Evolutionary conservation across 2,113 vertebrate genomes (phyloP).

Genomic region (Oncorhynchus gorbuscha): DNA sequence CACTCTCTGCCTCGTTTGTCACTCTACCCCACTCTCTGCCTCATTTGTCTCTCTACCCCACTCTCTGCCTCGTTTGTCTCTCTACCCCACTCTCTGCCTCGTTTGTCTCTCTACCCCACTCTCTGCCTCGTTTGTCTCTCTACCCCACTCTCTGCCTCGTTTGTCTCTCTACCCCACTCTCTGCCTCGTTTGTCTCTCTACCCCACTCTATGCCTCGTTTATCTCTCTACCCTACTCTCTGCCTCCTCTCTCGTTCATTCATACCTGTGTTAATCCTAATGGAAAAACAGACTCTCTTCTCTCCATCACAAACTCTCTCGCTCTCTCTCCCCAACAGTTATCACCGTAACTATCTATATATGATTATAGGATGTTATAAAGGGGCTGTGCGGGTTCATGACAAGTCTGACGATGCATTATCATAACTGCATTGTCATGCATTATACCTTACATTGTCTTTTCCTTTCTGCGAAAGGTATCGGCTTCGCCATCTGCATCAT

Average conservation of each 20-base stretch:
- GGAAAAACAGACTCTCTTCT: neutral
- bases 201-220: neutral
- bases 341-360: too few species aligned
- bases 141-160: neutral
- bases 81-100: neutral
- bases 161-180: too few species aligned
- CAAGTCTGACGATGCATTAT: too few species aligned
- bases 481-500: conserved; percentile 97
- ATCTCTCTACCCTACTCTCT: neutral
- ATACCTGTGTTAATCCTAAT: neutral
- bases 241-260: neutral
- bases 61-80: neutral
- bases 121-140: neutral
- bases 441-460: too few species aligned
- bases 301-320: neutral
- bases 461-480: conserved; percentile 76
- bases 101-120: too few species aligned
- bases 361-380: too few species aligned
- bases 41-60: too few species aligned
- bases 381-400: too few species aligned
- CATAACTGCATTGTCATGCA: too few species aligned
- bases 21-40: neutral
- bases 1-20: too few species aligned
- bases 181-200: neutral
- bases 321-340: too few species aligned